These are phyloP conservation scores for Hermatobates lingyangjiaoensis DNA, from an alignment of 1,140 invertebrate genomes.

Conservation along the genomic window DNA sequence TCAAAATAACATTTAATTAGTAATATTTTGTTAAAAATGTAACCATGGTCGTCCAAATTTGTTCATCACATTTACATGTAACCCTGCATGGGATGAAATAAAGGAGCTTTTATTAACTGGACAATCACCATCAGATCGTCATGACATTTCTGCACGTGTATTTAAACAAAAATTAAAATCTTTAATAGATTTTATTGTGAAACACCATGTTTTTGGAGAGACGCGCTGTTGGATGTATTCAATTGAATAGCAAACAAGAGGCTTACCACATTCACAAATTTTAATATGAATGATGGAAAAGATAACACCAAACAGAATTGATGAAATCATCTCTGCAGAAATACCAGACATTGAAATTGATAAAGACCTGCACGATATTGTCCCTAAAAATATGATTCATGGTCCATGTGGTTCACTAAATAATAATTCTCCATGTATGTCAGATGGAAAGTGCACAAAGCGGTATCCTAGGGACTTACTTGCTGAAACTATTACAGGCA, in stretches of 20 bases:
- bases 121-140: slow-evolving; percentile 19
- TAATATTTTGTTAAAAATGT: no score
- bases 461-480: slow-evolving; percentile 19
- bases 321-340: slow-evolving; percentile 13
- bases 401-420: slow-evolving; percentile 23
- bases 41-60: slow-evolving; percentile 15
- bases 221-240: slow-evolving; percentile 22
- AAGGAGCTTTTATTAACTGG: slow-evolving; percentile 17
- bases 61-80: slow-evolving; percentile 26
- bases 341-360: slow-evolving; percentile 12
- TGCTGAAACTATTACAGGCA: slow-evolving; percentile 19
- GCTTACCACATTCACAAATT: slow-evolving; percentile 23
- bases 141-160: slow-evolving; percentile 26
- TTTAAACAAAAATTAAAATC: slow-evolving; percentile 29
- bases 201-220: slow-evolving; percentile 21
- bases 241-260: slow-evolving; percentile 31
- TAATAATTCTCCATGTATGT: slow-evolving; percentile 23
- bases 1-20: no score
- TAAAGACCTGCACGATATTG: slow-evolving; percentile 17
- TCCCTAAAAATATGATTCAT: slow-evolving; percentile 23
- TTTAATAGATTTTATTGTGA: slow-evolving; percentile 22
- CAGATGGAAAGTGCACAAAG: slow-evolving; percentile 24
- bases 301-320: slow-evolving; percentile 16
- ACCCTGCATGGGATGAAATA: slow-evolving; percentile 24
- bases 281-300: slow-evolving; percentile 17